Conservation (phyloP, 2,888 invertebrate species). For the Cabera pusaria region DNA sequence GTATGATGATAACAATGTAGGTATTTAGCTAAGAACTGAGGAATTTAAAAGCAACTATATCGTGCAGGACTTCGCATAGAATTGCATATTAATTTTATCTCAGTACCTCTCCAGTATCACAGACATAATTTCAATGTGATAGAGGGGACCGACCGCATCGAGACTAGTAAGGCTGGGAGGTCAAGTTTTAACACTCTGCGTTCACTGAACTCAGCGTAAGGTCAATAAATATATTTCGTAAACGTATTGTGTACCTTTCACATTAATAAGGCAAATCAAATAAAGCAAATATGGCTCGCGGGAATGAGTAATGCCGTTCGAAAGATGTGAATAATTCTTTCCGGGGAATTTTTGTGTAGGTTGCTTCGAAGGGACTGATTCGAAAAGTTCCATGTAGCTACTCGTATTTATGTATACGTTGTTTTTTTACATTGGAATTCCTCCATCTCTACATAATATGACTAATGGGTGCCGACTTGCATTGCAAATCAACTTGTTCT, state of each 20-base stretch:
- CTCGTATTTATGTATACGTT: constrained; percentile 7
- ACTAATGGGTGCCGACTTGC: too few relatives aligned
- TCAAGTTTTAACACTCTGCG: constrained; percentile 44
- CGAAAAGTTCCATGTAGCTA: constrained; percentile 8
- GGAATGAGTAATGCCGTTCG: constrained; percentile 8
- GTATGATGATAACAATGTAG: too few relatives aligned
- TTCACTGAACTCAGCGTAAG: constrained; percentile 48
- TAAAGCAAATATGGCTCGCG: constrained; percentile 15
- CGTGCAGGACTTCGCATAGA: too few relatives aligned
- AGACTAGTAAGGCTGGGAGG: constrained; percentile 32
- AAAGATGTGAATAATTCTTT: constrained; percentile 16
- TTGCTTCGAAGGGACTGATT: constrained; percentile 2
- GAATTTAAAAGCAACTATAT: too few relatives aligned
- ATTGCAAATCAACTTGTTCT: too few relatives aligned
- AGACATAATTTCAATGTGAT: constrained; percentile 9
- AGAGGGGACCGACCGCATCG: constrained; percentile 22
- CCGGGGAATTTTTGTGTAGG: constrained; percentile 9
- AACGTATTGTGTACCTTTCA: constrained; percentile 40
- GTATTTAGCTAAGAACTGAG: too few relatives aligned
- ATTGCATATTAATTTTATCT: too few relatives aligned
- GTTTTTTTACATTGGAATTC: too few relatives aligned
- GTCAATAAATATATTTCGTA: constrained; percentile 38
- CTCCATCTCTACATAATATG: too few relatives aligned
- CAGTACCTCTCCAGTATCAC: too few relatives aligned
- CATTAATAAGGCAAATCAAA: constrained; percentile 33